Evolutionary conservation across 2,113 vertebrate species (phyloP).

Genomic region (Psilopogon haemacephalus): DNA sequence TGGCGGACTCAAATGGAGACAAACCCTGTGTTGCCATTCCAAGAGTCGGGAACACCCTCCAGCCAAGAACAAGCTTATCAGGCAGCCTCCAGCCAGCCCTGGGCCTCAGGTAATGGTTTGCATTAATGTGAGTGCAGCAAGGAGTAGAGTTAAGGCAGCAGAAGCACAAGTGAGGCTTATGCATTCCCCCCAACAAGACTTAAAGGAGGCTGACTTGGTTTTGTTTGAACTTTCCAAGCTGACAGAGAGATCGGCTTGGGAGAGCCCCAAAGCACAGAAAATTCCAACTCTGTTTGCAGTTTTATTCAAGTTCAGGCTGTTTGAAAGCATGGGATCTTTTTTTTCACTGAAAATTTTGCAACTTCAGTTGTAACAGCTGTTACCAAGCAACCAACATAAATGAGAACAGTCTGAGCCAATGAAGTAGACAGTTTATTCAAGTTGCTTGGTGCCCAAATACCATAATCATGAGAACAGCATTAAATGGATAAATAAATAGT

Average conservation of each 20-base stretch:
- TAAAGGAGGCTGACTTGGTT: background rate
- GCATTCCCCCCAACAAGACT: background rate
- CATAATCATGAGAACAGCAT: conserved; percentile 27
- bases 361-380: conserved; percentile 42
- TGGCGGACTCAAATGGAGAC: background rate
- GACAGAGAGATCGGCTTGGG: background rate
- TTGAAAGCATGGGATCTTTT: background rate
- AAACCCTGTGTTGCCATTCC: background rate
- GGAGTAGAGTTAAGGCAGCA: background rate
- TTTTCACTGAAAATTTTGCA: conserved; percentile 45
- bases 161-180: background rate
- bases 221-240: conserved; percentile 20
- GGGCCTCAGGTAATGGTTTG: background rate
- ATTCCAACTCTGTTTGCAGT: background rate
- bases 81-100: background rate
- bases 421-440: conserved; percentile 6
- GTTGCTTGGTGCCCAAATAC: conserved; percentile 49
- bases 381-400: conserved; percentile 44
- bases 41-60: background rate
- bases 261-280: conserved; percentile 34
- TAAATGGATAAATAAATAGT: conserved; percentile 16
- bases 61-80: background rate
- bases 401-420: conserved; percentile 8
- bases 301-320: conserved; percentile 5
- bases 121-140: background rate